These are phyloP conservation scores for Dryococelus australis DNA, from an alignment of 2,888 invertebrate genomes.

Conservation along the genomic window DNA sequence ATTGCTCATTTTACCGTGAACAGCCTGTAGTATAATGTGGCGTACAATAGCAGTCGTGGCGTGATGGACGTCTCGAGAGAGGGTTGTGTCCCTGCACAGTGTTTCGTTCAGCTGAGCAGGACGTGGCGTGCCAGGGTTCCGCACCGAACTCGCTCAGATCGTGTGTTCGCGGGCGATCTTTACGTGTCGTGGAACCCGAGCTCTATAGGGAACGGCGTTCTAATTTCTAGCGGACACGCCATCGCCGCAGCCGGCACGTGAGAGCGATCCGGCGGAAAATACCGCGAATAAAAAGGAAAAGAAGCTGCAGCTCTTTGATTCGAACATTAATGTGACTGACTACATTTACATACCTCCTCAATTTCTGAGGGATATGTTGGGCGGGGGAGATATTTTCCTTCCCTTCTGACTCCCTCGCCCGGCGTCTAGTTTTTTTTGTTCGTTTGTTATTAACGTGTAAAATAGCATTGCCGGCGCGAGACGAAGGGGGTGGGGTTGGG, in stretches of 20 bases:
- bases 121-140: too few relatives aligned
- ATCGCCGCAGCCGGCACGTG: not conserved
- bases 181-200: not conserved
- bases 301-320: conserved; percentile 19
- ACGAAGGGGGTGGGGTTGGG: not conserved
- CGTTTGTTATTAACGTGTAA: conserved; percentile 29
- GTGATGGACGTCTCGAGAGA: too few relatives aligned
- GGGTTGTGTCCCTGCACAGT: too few relatives aligned
- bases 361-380: not conserved
- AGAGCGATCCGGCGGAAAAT: not conserved
- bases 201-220: not conserved
- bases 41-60: too few relatives aligned
- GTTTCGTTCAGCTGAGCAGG: too few relatives aligned
- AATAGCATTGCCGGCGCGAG: not conserved
- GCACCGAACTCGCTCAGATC: too few relatives aligned
- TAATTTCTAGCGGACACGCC: conserved; percentile 5
- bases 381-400: not conserved
- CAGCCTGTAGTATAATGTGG: too few relatives aligned
- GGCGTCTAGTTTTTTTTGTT: not conserved
- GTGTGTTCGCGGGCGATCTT: too few relatives aligned
- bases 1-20: too few relatives aligned
- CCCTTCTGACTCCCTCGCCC: not conserved
- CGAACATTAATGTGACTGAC: conserved; percentile 25
- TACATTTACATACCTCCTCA: conserved; percentile 28
- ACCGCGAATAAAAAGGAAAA: not conserved